Evolutionary conservation across 2,888 invertebrate species (phyloP).

Genomic region (Drosophila helvetica): DNA sequence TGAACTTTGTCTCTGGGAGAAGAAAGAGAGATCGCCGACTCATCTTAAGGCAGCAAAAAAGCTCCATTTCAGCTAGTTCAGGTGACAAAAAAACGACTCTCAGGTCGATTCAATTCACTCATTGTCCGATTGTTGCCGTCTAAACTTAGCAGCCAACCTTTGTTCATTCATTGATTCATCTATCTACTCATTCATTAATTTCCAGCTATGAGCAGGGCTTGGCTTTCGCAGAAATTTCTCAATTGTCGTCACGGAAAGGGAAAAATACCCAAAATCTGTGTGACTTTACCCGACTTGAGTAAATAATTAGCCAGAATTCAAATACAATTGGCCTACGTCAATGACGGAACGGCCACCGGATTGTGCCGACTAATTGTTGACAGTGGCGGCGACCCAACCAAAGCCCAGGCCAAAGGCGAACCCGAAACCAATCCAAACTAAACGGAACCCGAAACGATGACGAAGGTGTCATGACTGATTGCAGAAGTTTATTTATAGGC

Average conservation of each 20-base stretch:
- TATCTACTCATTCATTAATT: constrained; percentile 8
- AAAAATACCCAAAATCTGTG: constrained; percentile 30
- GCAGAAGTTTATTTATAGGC: constrained; percentile 43
- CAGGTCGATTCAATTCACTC: too few species aligned
- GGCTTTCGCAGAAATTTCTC: constrained; percentile 45
- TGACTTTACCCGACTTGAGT: constrained; percentile 24
- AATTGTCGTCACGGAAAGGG: constrained; percentile 34
- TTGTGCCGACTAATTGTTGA: constrained; percentile 47
- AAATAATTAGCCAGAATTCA: constrained; percentile 29
- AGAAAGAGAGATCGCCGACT: neutral
- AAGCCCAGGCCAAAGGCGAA: constrained; percentile 20
- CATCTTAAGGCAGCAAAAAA: constrained; percentile 9
- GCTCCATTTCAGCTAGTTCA: neutral
- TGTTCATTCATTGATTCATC: constrained; percentile 11
- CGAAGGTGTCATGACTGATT: constrained; percentile 38
- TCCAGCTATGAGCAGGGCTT: constrained; percentile 23
- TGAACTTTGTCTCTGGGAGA: neutral
- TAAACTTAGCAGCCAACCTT: constrained; percentile 1
- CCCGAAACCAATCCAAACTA: neutral
- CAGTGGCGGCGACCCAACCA: constrained; percentile 11
- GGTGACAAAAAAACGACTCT: neutral
- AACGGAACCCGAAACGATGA: constrained; percentile 19
- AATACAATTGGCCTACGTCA: constrained; percentile 44
- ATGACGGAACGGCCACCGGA: constrained; percentile 20
- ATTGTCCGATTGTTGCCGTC: constrained; percentile 13